Evolutionary conservation across 1,140 invertebrate genomes (phyloP).

Genomic region (Cyclargus thomasi): DNA sequence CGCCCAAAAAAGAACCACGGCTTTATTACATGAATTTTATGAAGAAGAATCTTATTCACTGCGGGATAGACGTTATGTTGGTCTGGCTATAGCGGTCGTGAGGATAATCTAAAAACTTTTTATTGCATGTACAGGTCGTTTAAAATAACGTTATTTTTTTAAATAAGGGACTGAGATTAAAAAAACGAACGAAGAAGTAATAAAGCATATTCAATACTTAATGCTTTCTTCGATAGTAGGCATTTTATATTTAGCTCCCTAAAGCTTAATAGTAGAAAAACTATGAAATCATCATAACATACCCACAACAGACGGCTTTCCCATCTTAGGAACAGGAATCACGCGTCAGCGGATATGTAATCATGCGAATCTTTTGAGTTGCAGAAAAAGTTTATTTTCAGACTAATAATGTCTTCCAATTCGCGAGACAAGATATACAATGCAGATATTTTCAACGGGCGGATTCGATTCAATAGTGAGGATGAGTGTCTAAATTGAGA

Average conservation of each 20-base stretch:
- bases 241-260: not conserved
- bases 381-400: not conserved
- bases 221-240: not conserved
- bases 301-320: not conserved
- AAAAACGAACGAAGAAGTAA: no score
- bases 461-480: not conserved
- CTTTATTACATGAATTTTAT: conserved; percentile 12
- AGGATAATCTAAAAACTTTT: not conserved
- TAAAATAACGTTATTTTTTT: not conserved
- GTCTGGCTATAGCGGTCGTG: not conserved
- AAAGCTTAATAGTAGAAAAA: not conserved
- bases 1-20: conserved; percentile 11
- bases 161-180: not conserved
- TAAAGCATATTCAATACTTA: no score
- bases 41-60: not conserved
- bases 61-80: not conserved
- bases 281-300: not conserved
- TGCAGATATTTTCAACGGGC: not conserved
- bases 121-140: not conserved
- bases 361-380: not conserved
- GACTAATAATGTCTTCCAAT: not conserved
- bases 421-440: not conserved
- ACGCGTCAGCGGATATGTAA: not conserved
- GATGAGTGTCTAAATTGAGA: conserved; percentile 6
- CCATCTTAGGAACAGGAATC: not conserved